phyloP scores from a whole-genome alignment of 1,140 invertebrate species.

The Lysiphlebus fabarum region DNA sequence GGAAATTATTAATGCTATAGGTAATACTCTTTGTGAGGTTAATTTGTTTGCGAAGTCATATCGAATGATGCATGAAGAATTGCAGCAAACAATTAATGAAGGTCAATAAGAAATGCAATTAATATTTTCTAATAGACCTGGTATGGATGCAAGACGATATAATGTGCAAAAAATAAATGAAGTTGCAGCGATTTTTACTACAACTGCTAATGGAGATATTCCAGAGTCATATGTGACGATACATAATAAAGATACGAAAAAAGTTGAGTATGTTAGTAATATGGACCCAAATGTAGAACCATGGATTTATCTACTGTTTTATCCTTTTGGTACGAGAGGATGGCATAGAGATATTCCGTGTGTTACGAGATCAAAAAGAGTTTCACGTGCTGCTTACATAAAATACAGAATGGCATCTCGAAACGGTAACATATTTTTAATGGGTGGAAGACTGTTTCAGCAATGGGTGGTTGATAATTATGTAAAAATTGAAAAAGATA shows the following conservation, averaged over 20 bases:
- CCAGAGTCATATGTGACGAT: conserved; percentile 3
- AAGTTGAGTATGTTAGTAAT: background rate
- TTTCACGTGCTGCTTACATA: conserved; percentile 2
- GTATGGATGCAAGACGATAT: conserved; percentile 5
- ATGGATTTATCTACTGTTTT: conserved; percentile 15
- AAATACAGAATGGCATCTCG: conserved; percentile 11
- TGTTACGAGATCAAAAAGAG: background rate
- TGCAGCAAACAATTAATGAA: background rate
- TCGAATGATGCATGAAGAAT: conserved; percentile 17
- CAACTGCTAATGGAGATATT: conserved; percentile 8
- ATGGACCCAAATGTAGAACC: conserved; percentile 10
- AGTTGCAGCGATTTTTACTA: conserved; percentile 3
- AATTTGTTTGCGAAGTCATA: conserved; percentile 15
- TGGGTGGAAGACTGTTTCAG: conserved; percentile 19
- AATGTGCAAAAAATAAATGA: background rate
- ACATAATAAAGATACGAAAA: conserved; percentile 14
- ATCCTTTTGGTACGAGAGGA: conserved; percentile 3
- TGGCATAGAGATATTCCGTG: background rate
- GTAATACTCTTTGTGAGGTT: conserved; percentile 11
- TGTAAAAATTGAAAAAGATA: conserved; percentile 22
- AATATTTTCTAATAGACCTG: conserved; percentile 2
- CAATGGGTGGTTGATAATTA: conserved; percentile 23
- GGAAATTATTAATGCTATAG: conserved; percentile 11
- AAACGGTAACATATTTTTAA: conserved; percentile 15
- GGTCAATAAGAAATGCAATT: background rate